Evolutionary conservation across 2,888 invertebrate genomes (phyloP), one percentile per base, ranked within the genome.

Genomic region (Eucera pruinosa): DNA sequence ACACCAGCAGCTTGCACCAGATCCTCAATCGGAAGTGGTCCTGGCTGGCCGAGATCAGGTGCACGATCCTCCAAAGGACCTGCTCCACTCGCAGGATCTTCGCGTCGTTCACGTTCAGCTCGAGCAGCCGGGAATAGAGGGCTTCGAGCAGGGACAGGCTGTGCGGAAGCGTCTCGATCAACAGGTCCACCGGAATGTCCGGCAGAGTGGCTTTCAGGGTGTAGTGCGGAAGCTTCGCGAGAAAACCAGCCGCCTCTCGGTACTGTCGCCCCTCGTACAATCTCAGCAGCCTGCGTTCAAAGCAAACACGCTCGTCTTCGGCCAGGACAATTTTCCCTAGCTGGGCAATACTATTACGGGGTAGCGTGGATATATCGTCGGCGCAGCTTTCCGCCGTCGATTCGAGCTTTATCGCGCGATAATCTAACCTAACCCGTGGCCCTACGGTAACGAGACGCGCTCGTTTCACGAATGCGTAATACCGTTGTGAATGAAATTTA

Each of bases 131-230:
- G 13, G 93, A 93, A 83, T 94, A 96, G 25, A 98, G 94, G 0
- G 97, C 97, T 91, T 98, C 98, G 84, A 98, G 93, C 57, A 98
- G 94, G 85, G 96, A 96, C 1, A 98, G 95, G 20, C 97, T 97
- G 91, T 97, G 97, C 0, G 98, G 98, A 91, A 98, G 93, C 2
- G 97, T 96, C 86, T 98, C 98, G n/a, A 98, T 95, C 84, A 98
- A 94, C 83, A 97, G 93, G 90, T 98, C 98, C 62, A 98, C 94
- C 0, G 98, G 98, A 80, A 98, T 93, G 81, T 97, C 97, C 0
- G 95, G 93, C 0, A 96, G 95, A 1, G 96, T 95, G 2, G 95
- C 95, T 80, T 96, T 95, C 84, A 98, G 94, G 2, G 97, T 97
- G 0, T 96, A 96, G 47, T 96, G 95, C 4, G 97, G 97, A 20